Evolutionary conservation across 2,797 vertebrate genomes (phyloP), one percentile per base, ranked within the genome.

Genomic region (Rhabdomys pumilio): DNA sequence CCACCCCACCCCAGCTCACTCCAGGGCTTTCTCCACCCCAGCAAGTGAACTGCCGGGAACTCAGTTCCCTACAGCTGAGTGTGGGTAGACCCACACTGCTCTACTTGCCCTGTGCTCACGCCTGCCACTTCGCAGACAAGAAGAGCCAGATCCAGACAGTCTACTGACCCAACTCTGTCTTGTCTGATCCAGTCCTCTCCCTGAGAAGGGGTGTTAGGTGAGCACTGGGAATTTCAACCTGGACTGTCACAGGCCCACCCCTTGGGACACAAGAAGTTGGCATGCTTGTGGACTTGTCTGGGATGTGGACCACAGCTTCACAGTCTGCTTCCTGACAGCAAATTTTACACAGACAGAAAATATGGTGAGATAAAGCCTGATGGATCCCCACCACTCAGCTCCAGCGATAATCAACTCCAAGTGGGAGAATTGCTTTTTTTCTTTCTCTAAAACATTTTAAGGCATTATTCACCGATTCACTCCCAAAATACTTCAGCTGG

Each of bases 401-500:
- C 91, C 34, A 73, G 59, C 3, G 10, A 9, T 41, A 15, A 85
- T 55, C 73, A 95, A 50, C 61, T 84, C 53, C 77, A 53, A 67
- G 2, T 24, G 47, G 47, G 90, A 6, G 55, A 57, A 80, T 61
- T 80, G 91, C 53, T 41, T 73, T 73, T 73, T 67, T 34, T 44
- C 73, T 47, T 3, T 10, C 44, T 84, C 29, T 94, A 72, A 44
- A 79, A 41, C 65, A 79, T 73, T 84, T 91, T 76, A 83, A 93
- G 91, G 50, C 31, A 87, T 86, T 69, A n/a, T 53, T 85, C 26
- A 2, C 24, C 53, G 6, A 83, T 77, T 91, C 3, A 38, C 24
- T 19, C 13, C 34, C 12, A 85, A 89, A 90, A 92, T 38, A 72
- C 53, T 92, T 96, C 1, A 9, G 26, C 91, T 75, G 89, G 24